These are phyloP conservation scores for Elaeidobius kamerunicus DNA, from an alignment of 2,888 invertebrate genomes.

Conservation along the genomic window DNA sequence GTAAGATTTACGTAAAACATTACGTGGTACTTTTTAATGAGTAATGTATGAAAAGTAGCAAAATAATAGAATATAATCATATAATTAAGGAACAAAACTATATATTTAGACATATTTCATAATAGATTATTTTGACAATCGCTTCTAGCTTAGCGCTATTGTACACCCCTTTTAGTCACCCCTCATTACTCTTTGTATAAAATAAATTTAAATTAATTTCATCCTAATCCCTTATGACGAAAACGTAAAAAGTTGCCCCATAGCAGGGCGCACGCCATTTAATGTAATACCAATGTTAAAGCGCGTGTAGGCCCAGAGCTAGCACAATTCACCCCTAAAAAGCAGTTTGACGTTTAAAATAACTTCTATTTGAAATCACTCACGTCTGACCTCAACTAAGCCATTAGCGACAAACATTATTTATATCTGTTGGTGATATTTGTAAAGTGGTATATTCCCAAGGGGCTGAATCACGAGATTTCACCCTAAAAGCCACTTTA, in stretches of 20 bases:
- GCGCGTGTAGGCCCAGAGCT: slow-evolving; percentile 10
- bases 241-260: slow-evolving; percentile 19
- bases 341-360: slow-evolving; percentile 9
- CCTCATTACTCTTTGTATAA: slow-evolving; percentile 10
- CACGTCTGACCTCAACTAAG: slow-evolving; percentile 20
- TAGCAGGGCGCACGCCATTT: slow-evolving; percentile 15
- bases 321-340: slow-evolving; percentile 12
- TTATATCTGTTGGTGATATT: slow-evolving; percentile 24
- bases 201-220: slow-evolving; percentile 21
- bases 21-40: too few relatives aligned
- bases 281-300: slow-evolving; percentile 26
- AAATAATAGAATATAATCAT: too few relatives aligned
- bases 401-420: slow-evolving; percentile 19
- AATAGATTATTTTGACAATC: too few relatives aligned
- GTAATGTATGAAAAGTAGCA: too few relatives aligned
- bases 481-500: slow-evolving; percentile 22
- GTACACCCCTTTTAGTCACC: slow-evolving; percentile 16
- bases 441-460: slow-evolving; percentile 24
- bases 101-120: too few relatives aligned
- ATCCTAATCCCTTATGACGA: slow-evolving; percentile 8
- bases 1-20: too few relatives aligned
- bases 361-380: slow-evolving; percentile 17
- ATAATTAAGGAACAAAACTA: too few relatives aligned
- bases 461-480: slow-evolving; percentile 12
- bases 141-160: too few relatives aligned